These are phyloP conservation scores for Albula goreensis DNA, from an alignment of 2,113 vertebrate genomes.

Conservation along the genomic window DNA sequence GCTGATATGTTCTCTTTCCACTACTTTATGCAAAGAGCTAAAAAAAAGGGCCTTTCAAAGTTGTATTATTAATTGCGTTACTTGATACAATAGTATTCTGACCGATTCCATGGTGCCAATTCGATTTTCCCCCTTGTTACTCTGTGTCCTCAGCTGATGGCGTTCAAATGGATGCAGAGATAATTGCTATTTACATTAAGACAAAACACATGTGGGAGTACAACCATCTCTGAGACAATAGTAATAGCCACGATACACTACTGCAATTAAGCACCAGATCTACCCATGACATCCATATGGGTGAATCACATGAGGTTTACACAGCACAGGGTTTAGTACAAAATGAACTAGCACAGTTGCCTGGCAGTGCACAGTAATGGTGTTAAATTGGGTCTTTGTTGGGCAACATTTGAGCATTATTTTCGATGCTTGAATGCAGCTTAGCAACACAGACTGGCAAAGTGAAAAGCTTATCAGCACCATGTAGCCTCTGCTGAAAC, in stretches of 20 bases:
- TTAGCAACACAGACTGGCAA: not conserved
- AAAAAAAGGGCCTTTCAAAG: not conserved
- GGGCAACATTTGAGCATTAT: not conserved
- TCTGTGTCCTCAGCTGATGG: not conserved
- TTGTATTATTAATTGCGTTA: not conserved
- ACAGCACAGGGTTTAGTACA: not conserved
- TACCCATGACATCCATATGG: not conserved
- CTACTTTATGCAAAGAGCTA: constrained; percentile 1
- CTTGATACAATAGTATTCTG: not conserved
- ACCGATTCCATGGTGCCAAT: not conserved
- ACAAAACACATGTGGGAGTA: not conserved
- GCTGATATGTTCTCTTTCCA: constrained; percentile 14
- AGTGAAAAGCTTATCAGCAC: not conserved
- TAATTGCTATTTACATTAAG: constrained; percentile 18
- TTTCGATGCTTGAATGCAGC: not conserved
- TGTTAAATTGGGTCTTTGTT: not conserved
- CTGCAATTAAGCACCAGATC: not conserved
- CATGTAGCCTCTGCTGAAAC: not conserved
- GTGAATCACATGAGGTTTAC: not conserved
- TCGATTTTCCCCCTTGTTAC: not conserved
- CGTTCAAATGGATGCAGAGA: not conserved
- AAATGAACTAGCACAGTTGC: not conserved
- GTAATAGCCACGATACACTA: not conserved
- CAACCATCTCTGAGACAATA: not conserved
- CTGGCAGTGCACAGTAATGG: not conserved